These are phyloP conservation scores for Talpa occidentalis DNA, from an alignment of 2,113 vertebrate genomes.

Conservation along the genomic window DNA sequence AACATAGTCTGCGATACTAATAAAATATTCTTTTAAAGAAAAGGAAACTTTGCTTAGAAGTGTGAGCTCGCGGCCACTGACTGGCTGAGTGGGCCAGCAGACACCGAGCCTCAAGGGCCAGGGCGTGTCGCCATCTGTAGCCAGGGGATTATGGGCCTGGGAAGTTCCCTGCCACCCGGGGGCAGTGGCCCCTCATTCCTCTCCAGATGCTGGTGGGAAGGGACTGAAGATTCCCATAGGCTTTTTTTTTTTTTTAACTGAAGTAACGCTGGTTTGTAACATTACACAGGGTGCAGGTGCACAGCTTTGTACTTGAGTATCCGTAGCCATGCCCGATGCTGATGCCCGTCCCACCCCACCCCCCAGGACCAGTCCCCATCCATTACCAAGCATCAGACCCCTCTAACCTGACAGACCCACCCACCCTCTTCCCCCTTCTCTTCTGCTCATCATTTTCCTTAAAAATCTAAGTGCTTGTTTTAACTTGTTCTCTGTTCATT, in stretches of 20 bases:
- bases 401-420: background rate
- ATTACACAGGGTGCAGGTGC: background rate
- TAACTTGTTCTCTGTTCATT: background rate
- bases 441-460: too few relatives aligned
- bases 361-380: background rate
- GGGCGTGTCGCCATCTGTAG: background rate
- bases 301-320: too few relatives aligned
- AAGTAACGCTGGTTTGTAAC: background rate
- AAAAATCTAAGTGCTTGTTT: background rate
- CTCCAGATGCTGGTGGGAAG: conserved; percentile 4
- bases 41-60: conserved; percentile 16
- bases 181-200: background rate
- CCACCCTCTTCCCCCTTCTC: background rate
- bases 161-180: background rate
- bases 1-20: background rate
- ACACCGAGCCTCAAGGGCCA: conserved; percentile 6
- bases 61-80: background rate
- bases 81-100: background rate
- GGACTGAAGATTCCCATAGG: background rate
- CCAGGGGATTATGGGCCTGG: background rate
- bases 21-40: conserved; percentile 43
- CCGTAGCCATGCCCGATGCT: background rate
- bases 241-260: background rate
- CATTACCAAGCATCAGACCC: background rate
- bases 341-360: too few relatives aligned